phyloP scores from a whole-genome alignment of 2,888 invertebrate species.

The Eristalinus sepulchralis region DNA sequence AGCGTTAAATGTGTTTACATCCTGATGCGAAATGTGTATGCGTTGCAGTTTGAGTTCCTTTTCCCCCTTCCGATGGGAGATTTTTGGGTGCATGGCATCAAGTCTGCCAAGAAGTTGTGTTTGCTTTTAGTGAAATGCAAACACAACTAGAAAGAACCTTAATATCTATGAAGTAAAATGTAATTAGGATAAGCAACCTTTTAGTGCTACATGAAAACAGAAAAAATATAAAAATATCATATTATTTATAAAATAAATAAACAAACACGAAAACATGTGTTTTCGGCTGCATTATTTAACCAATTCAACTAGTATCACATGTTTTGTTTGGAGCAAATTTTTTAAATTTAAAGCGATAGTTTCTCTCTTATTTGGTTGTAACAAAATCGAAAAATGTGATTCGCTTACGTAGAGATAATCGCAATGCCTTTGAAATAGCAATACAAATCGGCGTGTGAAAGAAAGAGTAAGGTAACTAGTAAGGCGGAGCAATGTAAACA shows the following conservation, averaged over 20 bases:
- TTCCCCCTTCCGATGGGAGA: constrained; percentile 41
- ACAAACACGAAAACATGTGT: too few species aligned
- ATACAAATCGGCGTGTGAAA: constrained; percentile 18
- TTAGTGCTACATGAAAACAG: neutral
- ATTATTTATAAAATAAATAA: too few species aligned
- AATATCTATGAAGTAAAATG: constrained; percentile 79
- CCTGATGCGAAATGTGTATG: constrained; percentile 67
- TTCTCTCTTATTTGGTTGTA: constrained; percentile 26
- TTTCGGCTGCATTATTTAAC: neutral
- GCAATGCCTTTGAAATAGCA: constrained; percentile 37
- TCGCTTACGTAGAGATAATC: constrained; percentile 38
- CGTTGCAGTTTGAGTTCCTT: constrained; percentile 63
- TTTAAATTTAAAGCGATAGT: constrained; percentile 3
- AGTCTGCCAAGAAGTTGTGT: constrained; percentile 51
- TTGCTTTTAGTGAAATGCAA: constrained; percentile 54
- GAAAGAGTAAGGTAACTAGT: constrained; percentile 72
- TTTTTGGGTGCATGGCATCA: constrained; percentile 52
- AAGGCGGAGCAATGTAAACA: constrained; percentile 80
- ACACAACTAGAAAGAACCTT: constrained; percentile 54
- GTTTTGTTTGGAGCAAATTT: constrained; percentile 13
- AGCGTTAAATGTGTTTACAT: constrained; percentile 71
- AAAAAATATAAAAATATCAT: neutral
- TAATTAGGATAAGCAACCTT: constrained; percentile 77
- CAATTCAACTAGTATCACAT: neutral
- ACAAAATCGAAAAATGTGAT: constrained; percentile 22